phyloP scores from a whole-genome alignment of 2,113 vertebrate genomes.

The Pseudopodoces humilis region DNA sequence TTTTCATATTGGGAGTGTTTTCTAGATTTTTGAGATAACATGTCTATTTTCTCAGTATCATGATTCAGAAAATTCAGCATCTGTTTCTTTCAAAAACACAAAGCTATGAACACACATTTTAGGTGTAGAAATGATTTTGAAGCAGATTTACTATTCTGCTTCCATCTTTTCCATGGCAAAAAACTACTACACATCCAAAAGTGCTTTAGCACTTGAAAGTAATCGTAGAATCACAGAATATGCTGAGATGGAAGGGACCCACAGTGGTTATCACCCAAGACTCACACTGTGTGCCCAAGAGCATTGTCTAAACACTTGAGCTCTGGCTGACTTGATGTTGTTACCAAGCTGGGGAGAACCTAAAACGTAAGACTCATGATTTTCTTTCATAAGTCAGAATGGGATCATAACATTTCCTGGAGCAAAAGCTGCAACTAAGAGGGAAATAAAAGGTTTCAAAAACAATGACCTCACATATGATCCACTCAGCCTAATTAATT shows the following conservation, averaged over 20 bases:
- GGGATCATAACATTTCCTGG: not conserved
- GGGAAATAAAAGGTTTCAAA: not conserved
- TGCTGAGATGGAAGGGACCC: not conserved
- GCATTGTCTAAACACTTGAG: not conserved
- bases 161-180: not conserved
- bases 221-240: not conserved
- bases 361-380: not conserved
- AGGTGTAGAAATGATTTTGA: not conserved
- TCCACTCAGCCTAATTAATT: fast-evolving
- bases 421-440: not conserved
- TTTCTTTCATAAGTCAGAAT: fast-evolving
- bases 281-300: not conserved
- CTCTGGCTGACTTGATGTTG: not conserved
- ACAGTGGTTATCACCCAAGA: not conserved
- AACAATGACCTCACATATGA: not conserved
- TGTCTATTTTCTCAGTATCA: not conserved
- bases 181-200: not conserved
- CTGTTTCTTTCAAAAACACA: not conserved
- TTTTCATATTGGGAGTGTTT: fast-evolving
- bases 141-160: not conserved
- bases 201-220: not conserved
- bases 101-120: not conserved
- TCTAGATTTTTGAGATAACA: not conserved
- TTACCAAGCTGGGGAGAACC: not conserved
- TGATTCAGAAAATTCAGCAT: not conserved